phyloP scores from a whole-genome alignment of 1,140 invertebrate species.

The Cherax quadricarinatus region DNA sequence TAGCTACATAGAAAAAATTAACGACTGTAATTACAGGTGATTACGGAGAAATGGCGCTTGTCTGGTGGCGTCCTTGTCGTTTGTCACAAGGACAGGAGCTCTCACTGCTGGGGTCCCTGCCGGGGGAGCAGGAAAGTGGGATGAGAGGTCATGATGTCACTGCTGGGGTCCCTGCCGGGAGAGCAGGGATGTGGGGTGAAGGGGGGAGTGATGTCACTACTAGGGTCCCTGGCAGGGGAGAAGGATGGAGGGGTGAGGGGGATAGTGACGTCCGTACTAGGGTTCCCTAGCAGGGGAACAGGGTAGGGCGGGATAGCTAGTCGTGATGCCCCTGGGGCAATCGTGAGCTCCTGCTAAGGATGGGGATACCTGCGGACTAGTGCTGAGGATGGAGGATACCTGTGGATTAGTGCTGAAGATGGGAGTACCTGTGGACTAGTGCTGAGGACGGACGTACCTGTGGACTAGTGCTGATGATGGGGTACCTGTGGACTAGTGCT shows the following conservation, averaged over 20 bases:
- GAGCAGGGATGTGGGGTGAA: too few relatives aligned
- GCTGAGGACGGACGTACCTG: too few relatives aligned
- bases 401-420: too few relatives aligned
- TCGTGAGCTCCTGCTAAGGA: too few relatives aligned
- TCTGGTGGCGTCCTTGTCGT: slow-evolving; percentile 53
- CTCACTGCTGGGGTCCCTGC: not conserved
- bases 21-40: slow-evolving; percentile 59
- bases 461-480: too few relatives aligned
- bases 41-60: slow-evolving; percentile 58
- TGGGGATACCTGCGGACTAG: too few relatives aligned
- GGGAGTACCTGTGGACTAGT: too few relatives aligned
- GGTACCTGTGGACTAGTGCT: too few relatives aligned
- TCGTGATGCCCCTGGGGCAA: too few relatives aligned
- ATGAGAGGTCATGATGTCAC: not conserved
- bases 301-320: not conserved
- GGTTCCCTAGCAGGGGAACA: not conserved
- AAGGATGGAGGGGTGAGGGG: not conserved
- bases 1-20: slow-evolving; percentile 33
- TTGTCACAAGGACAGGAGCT: slow-evolving; percentile 37
- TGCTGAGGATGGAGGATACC: too few relatives aligned
- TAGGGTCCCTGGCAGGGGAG: not conserved
- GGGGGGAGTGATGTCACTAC: not conserved
- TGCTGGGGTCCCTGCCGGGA: not conserved
- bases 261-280: not conserved
- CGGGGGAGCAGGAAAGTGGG: not conserved